phyloP scores from a whole-genome alignment of 2,797 vertebrate genomes.

The Siniperca obscura region DNA sequence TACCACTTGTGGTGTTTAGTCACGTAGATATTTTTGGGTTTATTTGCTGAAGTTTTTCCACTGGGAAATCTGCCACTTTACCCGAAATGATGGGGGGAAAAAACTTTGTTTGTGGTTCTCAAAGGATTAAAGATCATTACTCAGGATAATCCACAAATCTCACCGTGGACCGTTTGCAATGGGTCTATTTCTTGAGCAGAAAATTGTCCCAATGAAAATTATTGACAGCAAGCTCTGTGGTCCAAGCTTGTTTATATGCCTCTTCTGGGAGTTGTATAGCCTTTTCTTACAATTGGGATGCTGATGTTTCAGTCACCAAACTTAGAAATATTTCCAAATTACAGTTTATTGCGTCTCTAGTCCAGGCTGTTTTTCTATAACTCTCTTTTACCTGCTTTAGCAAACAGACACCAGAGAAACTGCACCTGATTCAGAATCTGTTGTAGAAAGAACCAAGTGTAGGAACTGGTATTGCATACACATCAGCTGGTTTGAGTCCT shows the following conservation, averaged over 20 bases:
- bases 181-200: conserved; percentile 6
- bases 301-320: conserved; percentile 2
- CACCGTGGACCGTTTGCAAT: not conserved
- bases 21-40: too few relatives aligned
- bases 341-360: not conserved
- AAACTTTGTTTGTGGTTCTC: conserved; percentile 5
- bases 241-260: conserved; percentile 6
- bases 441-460: not conserved
- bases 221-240: conserved; percentile 1
- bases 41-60: not conserved
- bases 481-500: not conserved
- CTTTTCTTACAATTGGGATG: not conserved
- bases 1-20: not conserved
- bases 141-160: conserved; percentile 4
- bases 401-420: not conserved
- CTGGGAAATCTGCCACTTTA: not conserved
- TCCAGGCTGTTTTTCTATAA: not conserved
- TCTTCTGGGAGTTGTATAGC: conserved; percentile 1
- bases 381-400: not conserved
- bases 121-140: not conserved
- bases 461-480: too few relatives aligned
- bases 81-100: not conserved
- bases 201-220: conserved; percentile 17
- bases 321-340: not conserved
- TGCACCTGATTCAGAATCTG: not conserved